Percentiles rank a stretch among this genome's conserved stretches.
Evolutionary conservation across 2,888 invertebrate species (phyloP).

Genomic region (Drosophila ustulata): DNA sequence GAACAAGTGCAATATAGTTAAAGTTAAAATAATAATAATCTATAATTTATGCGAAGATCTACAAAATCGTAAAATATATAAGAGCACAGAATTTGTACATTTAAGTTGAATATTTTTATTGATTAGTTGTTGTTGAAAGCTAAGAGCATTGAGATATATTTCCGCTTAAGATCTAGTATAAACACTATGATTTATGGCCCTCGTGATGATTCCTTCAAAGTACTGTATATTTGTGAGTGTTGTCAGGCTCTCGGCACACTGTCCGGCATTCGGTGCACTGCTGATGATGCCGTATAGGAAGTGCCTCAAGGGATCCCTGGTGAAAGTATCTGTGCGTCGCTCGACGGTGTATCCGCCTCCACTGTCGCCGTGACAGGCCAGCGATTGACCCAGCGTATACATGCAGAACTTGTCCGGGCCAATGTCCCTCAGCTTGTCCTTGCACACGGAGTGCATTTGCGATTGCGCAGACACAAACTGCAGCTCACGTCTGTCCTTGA

Average conservation of each 20-base stretch:
- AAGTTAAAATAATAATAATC: too few relatives aligned
- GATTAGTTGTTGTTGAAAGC: background rate
- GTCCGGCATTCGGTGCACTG: conserved; percentile 70
- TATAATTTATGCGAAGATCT: background rate
- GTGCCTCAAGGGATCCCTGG: conserved; percentile 33
- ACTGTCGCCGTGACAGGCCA: conserved; percentile 70
- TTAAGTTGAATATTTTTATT: background rate
- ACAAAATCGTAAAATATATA: too few relatives aligned
- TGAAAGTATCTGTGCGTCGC: conserved; percentile 16
- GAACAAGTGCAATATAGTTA: too few relatives aligned
- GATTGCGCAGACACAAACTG: conserved; percentile 69
- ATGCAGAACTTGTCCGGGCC: conserved; percentile 66
- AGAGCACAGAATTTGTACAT: background rate
- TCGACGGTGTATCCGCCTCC: conserved; percentile 67
- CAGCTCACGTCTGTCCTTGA: conserved; percentile 52
- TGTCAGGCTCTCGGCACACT: conserved; percentile 65
- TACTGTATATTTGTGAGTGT: conserved; percentile 67
- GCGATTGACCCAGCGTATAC: conserved; percentile 59
- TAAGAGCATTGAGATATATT: background rate
- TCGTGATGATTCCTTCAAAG: conserved; percentile 44
- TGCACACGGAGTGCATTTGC: conserved; percentile 47
- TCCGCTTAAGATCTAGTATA: conserved; percentile 35
- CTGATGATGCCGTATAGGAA: conserved; percentile 65
- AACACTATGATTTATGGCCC: conserved; percentile 36
- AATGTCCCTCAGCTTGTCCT: conserved; percentile 47